A percentile compares a stretch with the other conserved stretches of the same genome.
Conservation (phyloP, 2,888 invertebrate species). For the Eupithecia subfuscata region DNA sequence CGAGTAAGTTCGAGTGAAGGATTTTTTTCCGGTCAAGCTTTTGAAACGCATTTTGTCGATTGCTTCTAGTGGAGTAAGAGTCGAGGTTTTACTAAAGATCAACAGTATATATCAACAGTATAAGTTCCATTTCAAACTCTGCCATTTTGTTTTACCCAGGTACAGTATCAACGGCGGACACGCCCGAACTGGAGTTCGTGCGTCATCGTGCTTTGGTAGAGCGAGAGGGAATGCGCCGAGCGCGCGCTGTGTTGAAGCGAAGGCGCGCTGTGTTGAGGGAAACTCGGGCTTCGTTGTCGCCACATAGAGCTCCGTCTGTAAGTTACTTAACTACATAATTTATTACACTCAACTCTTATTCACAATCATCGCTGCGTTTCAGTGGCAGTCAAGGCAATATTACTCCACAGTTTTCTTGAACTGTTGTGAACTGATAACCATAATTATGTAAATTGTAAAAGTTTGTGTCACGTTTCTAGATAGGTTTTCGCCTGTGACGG, state of each 20-base stretch:
- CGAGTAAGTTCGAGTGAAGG: too few relatives aligned
- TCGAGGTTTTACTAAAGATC: background rate
- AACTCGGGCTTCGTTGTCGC: conserved; percentile 81
- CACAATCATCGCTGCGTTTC: background rate
- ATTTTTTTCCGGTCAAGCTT: too few relatives aligned
- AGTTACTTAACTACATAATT: conserved; percentile 37
- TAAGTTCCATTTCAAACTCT: background rate
- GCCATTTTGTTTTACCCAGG: conserved; percentile 45
- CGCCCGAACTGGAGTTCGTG: conserved; percentile 91
- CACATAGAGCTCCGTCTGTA: conserved; percentile 67
- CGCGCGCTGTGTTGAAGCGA: conserved; percentile 89
- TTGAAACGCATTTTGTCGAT: background rate
- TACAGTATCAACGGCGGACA: conserved; percentile 62
- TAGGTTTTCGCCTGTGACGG: background rate
- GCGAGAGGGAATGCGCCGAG: conserved; percentile 91
- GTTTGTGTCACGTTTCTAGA: background rate
- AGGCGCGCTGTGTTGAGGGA: conserved; percentile 88
- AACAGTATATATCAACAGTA: too few relatives aligned
- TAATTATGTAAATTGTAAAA: background rate
- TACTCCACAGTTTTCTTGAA: too few relatives aligned
- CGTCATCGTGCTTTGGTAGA: conserved; percentile 92
- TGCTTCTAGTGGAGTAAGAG: background rate
- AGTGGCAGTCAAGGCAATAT: background rate
- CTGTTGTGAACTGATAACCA: too few relatives aligned
- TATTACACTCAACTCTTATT: background rate